phyloP scores from a whole-genome alignment of 1,140 invertebrate species.

The Drosophila nigromelanica region DNA sequence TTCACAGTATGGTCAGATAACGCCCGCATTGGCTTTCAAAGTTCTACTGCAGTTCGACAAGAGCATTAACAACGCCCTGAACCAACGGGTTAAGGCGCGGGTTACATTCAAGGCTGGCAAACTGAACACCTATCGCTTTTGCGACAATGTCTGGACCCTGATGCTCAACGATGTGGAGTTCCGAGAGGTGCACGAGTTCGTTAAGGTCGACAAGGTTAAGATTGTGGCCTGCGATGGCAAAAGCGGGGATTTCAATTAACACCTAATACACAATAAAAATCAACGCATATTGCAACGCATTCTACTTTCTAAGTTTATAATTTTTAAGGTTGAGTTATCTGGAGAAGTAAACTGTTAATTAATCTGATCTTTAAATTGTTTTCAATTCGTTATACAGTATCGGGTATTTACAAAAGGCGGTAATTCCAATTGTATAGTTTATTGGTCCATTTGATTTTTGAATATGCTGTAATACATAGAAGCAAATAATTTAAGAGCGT shows the following conservation, averaged over 20 bases:
- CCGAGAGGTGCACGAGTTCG: slow-evolving; percentile 96
- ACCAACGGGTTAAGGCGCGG: slow-evolving; percentile 95
- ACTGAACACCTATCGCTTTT: slow-evolving; percentile 99
- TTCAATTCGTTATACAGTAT: neutral
- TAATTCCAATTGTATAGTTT: too few species aligned
- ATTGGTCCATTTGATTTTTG: neutral
- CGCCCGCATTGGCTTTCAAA: slow-evolving; percentile 94
- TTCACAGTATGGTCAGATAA: slow-evolving; percentile 97
- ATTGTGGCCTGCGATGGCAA: slow-evolving; percentile 99
- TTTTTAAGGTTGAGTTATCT: slow-evolving; percentile 48
- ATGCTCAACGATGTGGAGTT: slow-evolving; percentile 98
- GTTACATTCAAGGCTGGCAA: slow-evolving; percentile 98
- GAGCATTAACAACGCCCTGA: slow-evolving; percentile 96
- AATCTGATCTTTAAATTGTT: slow-evolving; percentile 9
- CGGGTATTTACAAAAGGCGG: too few species aligned
- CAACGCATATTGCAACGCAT: slow-evolving; percentile 26
- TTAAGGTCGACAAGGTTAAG: slow-evolving; percentile 98
- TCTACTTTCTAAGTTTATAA: slow-evolving; percentile 56
- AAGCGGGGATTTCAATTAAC: slow-evolving; percentile 86
- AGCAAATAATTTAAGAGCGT: too few species aligned
- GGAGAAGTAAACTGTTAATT: slow-evolving; percentile 49
- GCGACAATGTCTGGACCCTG: slow-evolving; percentile 99
- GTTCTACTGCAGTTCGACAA: slow-evolving; percentile 98
- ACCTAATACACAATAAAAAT: slow-evolving; percentile 5
- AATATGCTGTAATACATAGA: neutral